Evolutionary conservation across 2,797 vertebrate genomes (phyloP), one percentile per base, ranked within the genome.

Genomic region (Micrastur ruficollis): DNA sequence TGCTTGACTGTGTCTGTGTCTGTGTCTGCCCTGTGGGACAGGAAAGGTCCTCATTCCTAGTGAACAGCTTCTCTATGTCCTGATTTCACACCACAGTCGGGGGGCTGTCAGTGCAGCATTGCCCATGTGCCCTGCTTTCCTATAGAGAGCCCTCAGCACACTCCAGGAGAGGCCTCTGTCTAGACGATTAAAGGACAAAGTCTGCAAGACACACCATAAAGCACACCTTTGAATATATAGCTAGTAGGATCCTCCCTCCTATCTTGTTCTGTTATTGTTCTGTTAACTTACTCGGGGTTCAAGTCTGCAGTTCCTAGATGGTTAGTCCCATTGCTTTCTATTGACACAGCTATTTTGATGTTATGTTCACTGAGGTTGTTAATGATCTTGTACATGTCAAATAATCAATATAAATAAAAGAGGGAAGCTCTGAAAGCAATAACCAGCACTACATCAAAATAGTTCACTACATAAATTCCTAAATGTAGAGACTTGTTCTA

Each of bases 341-440:
- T 29, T 55, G 25, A 70, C 59, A 59, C 8, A 68, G 55, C 65
- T 93, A 81, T 90, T 96, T 78, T 91, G 83, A 70, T 50, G 73
- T 78, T 92, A 58, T 14, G 2, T 86, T 81, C 31, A 0, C 44
- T 40, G 61, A 85, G 59, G 34, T 75, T 56, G 20, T 86, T 96
- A 95, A 92, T 66, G 80, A 93, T 29, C 65, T 90, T 94, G 47
- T 70, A 76, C 61, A 6, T 68, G 79, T 61, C 65, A 93, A 78
- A 55, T 70, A 94, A 95, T 93, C 78, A 85, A 92, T 92, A 94
- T 56, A 71, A 92, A 90, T 80, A 91, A 85, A 42, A 82, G 44
- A 71, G 31, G 15, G 23, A 76, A 61, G 16, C 22, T 79, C 53
- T 72, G 67, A 80, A 92, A 92, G 59, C 71, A 94, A 46, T 53